Conservation (phyloP, 2,888 invertebrate species). For the Brenthis hecate region DNA sequence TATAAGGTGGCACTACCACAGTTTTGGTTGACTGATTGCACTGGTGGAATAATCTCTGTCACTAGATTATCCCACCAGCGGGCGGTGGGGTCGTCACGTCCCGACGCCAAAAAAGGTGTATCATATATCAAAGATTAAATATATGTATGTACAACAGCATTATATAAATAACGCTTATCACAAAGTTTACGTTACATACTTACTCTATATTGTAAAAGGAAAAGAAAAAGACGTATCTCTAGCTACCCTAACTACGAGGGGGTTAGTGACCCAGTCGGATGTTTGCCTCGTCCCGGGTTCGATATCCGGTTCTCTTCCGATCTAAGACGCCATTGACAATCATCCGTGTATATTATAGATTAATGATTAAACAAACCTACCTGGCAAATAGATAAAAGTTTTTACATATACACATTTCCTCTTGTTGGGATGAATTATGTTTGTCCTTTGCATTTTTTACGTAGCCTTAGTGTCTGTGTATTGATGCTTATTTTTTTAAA, state of each 20-base stretch:
- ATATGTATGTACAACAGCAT: background rate
- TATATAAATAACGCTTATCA: background rate
- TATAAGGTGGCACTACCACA: too few species aligned
- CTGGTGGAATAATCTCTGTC: too few species aligned
- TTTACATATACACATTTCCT: background rate
- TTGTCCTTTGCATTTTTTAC: too few species aligned
- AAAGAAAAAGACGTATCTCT: slow-evolving; percentile 38
- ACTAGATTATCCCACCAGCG: too few species aligned
- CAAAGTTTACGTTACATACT: background rate
- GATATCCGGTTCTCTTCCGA: slow-evolving; percentile 63
- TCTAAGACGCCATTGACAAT: slow-evolving; percentile 43
- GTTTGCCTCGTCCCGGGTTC: slow-evolving; percentile 57
- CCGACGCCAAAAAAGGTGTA: too few species aligned
- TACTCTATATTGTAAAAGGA: slow-evolving; percentile 10
- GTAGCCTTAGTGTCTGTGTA: too few species aligned
- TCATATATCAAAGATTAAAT: background rate
- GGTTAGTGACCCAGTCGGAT: slow-evolving; percentile 66
- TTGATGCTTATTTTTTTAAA: too few species aligned
- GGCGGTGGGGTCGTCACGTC: too few species aligned
- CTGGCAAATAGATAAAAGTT: background rate
- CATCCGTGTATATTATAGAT: slow-evolving; percentile 27
- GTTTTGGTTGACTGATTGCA: too few species aligned
- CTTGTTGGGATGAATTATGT: too few species aligned
- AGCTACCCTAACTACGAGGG: slow-evolving; percentile 45
- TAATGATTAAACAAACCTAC: slow-evolving; percentile 40